Conservation (phyloP, 2,113 vertebrate genomes). For the Neolamprologus variostigma region DNA sequence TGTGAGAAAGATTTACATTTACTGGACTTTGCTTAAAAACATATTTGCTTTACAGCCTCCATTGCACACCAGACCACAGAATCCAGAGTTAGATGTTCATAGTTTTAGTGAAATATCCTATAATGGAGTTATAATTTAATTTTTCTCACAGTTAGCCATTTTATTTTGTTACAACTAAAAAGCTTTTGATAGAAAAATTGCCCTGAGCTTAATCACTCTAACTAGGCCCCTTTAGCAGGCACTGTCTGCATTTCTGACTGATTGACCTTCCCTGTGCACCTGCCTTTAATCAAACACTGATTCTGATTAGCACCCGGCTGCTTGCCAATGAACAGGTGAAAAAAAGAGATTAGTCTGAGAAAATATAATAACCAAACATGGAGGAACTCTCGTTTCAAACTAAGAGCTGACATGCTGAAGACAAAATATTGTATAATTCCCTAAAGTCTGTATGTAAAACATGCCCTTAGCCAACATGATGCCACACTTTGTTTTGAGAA, state of each 20-base stretch:
- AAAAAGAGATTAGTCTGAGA: not conserved
- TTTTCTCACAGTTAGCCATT: not conserved
- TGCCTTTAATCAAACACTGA: slow-evolving; percentile 22
- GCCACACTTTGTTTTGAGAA: not conserved
- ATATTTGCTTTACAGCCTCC: not conserved
- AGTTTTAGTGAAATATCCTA: not conserved
- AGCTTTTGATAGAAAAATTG: not conserved
- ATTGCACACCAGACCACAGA: not conserved
- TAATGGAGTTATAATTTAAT: not conserved
- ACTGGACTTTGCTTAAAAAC: not conserved
- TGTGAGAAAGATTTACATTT: not conserved
- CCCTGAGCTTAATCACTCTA: not conserved
- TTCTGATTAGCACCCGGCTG: not conserved
- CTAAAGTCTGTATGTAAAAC: not conserved
- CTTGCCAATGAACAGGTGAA: not conserved
- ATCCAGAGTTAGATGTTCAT: not conserved
- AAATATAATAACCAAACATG: not conserved
- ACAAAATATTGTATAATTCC: not conserved
- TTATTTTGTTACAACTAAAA: not conserved
- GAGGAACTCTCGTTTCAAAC: not conserved
- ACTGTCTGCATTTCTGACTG: not conserved
- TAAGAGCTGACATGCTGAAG: not conserved
- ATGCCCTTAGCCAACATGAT: not conserved
- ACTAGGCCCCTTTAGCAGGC: not conserved
- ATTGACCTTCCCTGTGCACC: slow-evolving; percentile 18